Base-by-base conservation (phyloP, 2,888 invertebrate genomes). In the Darwinula stevensoni region DNA sequence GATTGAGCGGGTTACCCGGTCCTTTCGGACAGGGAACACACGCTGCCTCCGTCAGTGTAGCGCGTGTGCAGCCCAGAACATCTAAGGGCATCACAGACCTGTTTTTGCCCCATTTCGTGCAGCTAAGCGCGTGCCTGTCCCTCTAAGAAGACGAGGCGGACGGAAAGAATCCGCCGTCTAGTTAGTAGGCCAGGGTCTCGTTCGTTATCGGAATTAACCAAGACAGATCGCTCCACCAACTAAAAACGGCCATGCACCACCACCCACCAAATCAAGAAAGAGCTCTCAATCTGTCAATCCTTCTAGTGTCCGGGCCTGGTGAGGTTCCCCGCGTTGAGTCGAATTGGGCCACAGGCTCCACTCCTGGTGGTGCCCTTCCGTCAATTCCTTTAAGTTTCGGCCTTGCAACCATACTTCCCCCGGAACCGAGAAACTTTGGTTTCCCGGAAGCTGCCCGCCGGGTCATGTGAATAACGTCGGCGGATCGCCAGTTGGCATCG, bases 321-420 rank as follows among this genome's bases (percentile, higher is more conserved):
- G 47, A 54, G 52, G 43, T 56, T 53, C 42, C 53, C 51, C 50
- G 50, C 51, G 54, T 56, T 54, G 60, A 63, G 63, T 64, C 62
- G 61, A 65, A 63, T 65, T 63, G 62, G 63, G 62, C 63, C 62
- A 61, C 63, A 63, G 60, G 61, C 61, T 65, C 61, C 63, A 63
- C 62, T 63, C 60, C 62, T 63, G 61, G 62, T 65, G 63, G 63
- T 64, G 62, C 61, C 62, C 61, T 63, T 63, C 61, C 60, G 33
- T 39, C 37, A 58, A 58, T 58, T 59, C 53, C 57, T 59, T 56
- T 54, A 56, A 58, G 57, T 58, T 59, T 57, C 57, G 57, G 57
- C 56, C 56, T 61, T 64, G 59, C 59, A 57, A 61, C 58, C 59
- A 61, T 61, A 60, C 58, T 59, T 52, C 58, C 56, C 58, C 59